Base-by-base conservation (phyloP, 2,113 vertebrate genomes). In the Plestiodon gilberti region DNA sequence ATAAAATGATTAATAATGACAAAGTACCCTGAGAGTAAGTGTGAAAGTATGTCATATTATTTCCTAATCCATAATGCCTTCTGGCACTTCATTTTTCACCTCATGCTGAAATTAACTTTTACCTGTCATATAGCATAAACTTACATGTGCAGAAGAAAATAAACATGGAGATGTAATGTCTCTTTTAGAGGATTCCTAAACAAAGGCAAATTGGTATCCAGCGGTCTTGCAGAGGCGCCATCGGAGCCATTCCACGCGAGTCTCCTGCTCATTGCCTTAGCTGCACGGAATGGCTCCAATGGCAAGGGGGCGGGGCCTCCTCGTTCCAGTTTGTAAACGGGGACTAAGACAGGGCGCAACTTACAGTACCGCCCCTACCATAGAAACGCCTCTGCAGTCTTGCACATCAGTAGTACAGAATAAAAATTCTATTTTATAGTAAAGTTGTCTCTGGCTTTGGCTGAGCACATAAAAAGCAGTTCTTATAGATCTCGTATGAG, bases 1-100 rank as follows among this genome's bases (percentile, higher is more conserved):
- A 86, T 57, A 89, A 86, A 89, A 73, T 78, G 38, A 22, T 81
- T 30, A 85, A 87, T 61, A 77, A 91, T 89, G 18, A 3, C 64
- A 81, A 43, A 89, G 2, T 0, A 87, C 48, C 20, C 15, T 8
- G 13, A 40, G 81, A 88, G 1, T 25, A 83, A 82, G 30, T 85
- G 73, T 76, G 8, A 35, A 82, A 74, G 0, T 25, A 17, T n/a
- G 22, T 64, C 64, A 80, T 33, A 78, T 9, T 35, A 1, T 17
- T 35, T 82, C 23, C 3, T 85, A 84, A 83, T 74, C 20, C 40
- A 30, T 30, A 78, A 83, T 52, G 6, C 28, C 3, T 78, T 89
- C 67, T 88, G 57, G 64, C 11, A 1, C 23, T 25, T 59, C 18
- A 33, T 81, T 33, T 70, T 90, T 88, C 85, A 87, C 3, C 2